Conservation (phyloP, 2,113 vertebrate genomes). For the Vicugna pacos region DNA sequence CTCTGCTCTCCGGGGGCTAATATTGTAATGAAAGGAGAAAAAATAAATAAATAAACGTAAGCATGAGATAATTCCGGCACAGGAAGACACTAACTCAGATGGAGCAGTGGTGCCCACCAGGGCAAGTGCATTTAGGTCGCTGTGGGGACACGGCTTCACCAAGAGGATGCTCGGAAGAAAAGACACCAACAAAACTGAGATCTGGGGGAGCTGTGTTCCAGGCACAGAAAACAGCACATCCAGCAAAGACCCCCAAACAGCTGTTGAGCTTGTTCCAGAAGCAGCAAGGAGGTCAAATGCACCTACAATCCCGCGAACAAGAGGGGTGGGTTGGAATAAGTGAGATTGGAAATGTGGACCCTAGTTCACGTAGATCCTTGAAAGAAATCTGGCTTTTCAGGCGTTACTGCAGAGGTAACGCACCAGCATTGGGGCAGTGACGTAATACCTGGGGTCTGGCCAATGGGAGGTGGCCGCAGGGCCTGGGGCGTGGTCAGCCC, state of each 20-base stretch:
- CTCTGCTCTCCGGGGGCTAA: not conserved
- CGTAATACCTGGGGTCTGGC: not conserved
- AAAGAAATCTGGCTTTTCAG: not conserved
- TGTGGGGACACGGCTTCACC: not conserved
- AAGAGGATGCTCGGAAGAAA: not conserved
- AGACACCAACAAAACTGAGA: not conserved
- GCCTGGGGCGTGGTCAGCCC: no score
- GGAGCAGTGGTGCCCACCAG: no score
- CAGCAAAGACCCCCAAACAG: not conserved
- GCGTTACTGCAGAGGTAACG: not conserved
- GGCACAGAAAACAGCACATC: not conserved
- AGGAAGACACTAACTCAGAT: not conserved
- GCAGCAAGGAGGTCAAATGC: not conserved
- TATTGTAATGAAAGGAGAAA: not conserved
- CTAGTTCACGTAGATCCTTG: not conserved
- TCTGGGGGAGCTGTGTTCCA: not conserved
- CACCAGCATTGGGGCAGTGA: not conserved
- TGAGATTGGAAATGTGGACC: not conserved
- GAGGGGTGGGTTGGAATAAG: not conserved
- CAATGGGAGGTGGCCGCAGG: not conserved
- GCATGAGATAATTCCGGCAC: not conserved
- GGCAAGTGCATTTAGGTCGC: no score
- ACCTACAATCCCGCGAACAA: not conserved
- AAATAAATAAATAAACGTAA: not conserved
- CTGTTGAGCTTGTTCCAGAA: not conserved